A percentile compares a stretch with the other conserved stretches of the same genome.
phyloP scores from a whole-genome alignment of 2,113 vertebrate genomes.

The Scytalopus superciliaris region DNA sequence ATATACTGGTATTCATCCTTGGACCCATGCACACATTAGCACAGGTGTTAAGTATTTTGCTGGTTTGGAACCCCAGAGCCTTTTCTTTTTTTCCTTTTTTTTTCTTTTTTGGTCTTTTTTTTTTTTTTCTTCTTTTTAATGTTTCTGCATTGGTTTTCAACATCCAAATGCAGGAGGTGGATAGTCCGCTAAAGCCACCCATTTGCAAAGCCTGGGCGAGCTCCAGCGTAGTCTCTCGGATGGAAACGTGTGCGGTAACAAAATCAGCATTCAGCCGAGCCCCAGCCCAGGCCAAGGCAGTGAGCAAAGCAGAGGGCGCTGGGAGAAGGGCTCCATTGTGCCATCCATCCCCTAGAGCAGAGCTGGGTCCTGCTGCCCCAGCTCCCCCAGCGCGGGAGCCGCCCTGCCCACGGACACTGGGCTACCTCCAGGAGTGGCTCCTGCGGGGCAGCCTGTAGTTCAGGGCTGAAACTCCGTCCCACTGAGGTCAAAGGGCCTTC shows the following conservation, averaged over 20 bases:
- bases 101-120: neutral
- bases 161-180: neutral
- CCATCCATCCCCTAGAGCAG: neutral
- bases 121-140: neutral
- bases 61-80: neutral
- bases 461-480: neutral
- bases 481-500: neutral
- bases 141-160: neutral
- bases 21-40: neutral
- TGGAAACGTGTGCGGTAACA: neutral
- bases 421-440: neutral
- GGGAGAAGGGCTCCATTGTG: neutral
- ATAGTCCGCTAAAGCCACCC: neutral
- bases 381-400: rapidly evolving
- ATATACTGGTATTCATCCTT: neutral
- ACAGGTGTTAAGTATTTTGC: neutral
- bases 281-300: neutral
- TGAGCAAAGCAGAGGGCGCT: neutral
- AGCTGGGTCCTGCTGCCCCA: neutral
- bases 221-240: neutral
- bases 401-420: neutral
- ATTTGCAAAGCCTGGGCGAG: neutral
- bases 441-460: rapidly evolving
- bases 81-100: neutral
- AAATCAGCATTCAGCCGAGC: neutral